These are phyloP conservation scores for Coptotermes formosanus DNA, from an alignment of 1,140 invertebrate species.

Conservation along the genomic window DNA sequence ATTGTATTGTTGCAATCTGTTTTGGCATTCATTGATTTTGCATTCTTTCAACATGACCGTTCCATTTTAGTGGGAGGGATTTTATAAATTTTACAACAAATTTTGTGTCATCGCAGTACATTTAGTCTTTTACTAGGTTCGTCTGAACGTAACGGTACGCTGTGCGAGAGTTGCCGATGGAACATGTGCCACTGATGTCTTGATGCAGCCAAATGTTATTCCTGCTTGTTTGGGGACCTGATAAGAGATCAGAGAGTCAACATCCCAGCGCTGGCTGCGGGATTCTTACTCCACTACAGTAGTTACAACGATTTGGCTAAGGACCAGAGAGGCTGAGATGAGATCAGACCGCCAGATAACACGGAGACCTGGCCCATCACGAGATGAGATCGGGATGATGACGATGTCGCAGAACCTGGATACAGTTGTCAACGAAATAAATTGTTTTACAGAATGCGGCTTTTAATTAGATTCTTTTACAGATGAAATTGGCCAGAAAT, in stretches of 20 bases:
- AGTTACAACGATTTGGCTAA: slow-evolving; percentile 5
- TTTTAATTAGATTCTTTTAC: too few relatives aligned
- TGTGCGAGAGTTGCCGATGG: not conserved
- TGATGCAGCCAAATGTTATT: not conserved
- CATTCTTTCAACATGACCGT: too few relatives aligned
- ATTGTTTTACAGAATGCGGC: not conserved
- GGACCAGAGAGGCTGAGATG: not conserved
- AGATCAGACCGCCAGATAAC: not conserved
- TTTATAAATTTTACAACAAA: too few relatives aligned
- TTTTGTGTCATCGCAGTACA: too few relatives aligned
- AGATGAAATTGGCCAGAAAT: too few relatives aligned
- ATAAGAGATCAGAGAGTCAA: not conserved
- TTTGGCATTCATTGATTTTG: too few relatives aligned
- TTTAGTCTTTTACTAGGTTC: too few relatives aligned
- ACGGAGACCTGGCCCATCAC: not conserved
- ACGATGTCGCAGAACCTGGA: not conserved
- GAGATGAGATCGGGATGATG: not conserved
- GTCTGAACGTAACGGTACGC: too few relatives aligned
- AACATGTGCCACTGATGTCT: slow-evolving; percentile 24
- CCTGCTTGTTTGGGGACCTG: not conserved
- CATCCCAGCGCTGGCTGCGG: not conserved
- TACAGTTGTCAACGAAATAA: slow-evolving; percentile 19
- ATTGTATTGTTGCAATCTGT: too few relatives aligned
- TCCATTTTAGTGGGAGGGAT: too few relatives aligned
- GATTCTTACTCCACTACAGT: not conserved